Evolutionary conservation across 2,797 vertebrate genomes (phyloP).

Genomic region (Macrochelys suwanniensis): DNA sequence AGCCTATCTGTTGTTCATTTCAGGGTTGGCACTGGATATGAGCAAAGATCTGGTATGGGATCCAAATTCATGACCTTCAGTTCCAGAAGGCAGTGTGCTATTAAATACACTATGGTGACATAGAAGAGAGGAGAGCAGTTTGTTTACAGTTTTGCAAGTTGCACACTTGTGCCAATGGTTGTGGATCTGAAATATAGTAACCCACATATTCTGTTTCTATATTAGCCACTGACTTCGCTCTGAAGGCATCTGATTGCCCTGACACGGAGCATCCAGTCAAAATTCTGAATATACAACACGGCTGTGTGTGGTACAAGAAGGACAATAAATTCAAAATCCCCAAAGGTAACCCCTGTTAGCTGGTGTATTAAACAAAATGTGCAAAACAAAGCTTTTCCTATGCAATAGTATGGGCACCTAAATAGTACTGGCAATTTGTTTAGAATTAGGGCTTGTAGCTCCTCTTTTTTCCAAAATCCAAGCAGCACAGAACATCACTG

Average conservation of each 20-base stretch:
- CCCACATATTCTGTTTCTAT: slow-evolving; percentile 5
- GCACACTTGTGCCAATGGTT: background rate
- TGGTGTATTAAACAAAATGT: background rate
- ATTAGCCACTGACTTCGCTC: slow-evolving; percentile 88
- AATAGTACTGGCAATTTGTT: background rate
- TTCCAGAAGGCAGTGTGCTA: background rate
- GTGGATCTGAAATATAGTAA: background rate
- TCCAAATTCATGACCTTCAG: background rate
- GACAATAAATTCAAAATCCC: slow-evolving; percentile 93
- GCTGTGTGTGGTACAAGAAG: slow-evolving; percentile 91
- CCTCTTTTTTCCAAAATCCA: background rate
- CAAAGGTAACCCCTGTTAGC: slow-evolving; percentile 82
- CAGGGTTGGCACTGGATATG: background rate
- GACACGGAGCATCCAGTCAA: slow-evolving; percentile 86
- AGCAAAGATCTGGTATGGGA: background rate
- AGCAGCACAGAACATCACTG: background rate
- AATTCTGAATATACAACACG: slow-evolving; percentile 80
- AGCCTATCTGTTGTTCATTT: background rate
- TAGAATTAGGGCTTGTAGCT: background rate
- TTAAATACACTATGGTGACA: too few relatives aligned
- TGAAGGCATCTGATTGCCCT: slow-evolving; percentile 83
- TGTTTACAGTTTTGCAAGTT: background rate
- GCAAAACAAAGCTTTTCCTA: background rate
- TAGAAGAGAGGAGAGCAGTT: background rate
- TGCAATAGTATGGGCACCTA: background rate